Base-by-base conservation (phyloP, 2,113 vertebrate species). In the Hystrix brachyura region DNA sequence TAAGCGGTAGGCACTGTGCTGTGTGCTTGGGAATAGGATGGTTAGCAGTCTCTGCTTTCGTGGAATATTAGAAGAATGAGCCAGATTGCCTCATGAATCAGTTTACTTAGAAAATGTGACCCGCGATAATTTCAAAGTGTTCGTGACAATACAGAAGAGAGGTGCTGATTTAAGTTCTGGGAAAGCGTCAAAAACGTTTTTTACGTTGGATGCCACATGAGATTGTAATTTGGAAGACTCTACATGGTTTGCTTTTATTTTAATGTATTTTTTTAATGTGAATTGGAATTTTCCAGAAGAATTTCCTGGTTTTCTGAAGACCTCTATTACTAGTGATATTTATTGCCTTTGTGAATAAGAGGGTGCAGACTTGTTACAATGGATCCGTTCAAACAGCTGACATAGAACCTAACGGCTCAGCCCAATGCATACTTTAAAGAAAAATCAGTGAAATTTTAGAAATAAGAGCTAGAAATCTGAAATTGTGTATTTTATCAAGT, bases 381-480 rank as follows among this genome's bases (percentile, higher is more conserved):
- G n/a, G 34, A 57, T 86, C 72, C 65, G 69, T 29, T 46, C 34
- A 59, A 96, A 51, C 34, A 82, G 32, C 10, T 80, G 13, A 72
- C n/a, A 3, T 32, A 64, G 82, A 96, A 87, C 51, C 43, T 82
- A 46, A 96, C 13, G 19, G 76, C 32, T 90, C 85, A 91, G 25
- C 57, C 71, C 12, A 82, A 59, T 15, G 38, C 34, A 32, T 65
- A 91, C 78, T 91, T 82, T 92, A 60, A 91, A 85, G 19, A 95
- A 4, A 46, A 65, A 43, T 67, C 53, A 78, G 23, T 78, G 38
- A 53, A 55, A 85, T 91, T 95, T 95, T 71, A 65, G 32, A 83
- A 80, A 92, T 94, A 85, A 81, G 27, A 95, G 48, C 53, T 78
- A 27, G 46, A 94, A 94, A 71, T 94, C 64, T 94, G 76, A 78